phyloP scores from a whole-genome alignment of 2,888 invertebrate genomes.

The Geophilus truncorum region DNA sequence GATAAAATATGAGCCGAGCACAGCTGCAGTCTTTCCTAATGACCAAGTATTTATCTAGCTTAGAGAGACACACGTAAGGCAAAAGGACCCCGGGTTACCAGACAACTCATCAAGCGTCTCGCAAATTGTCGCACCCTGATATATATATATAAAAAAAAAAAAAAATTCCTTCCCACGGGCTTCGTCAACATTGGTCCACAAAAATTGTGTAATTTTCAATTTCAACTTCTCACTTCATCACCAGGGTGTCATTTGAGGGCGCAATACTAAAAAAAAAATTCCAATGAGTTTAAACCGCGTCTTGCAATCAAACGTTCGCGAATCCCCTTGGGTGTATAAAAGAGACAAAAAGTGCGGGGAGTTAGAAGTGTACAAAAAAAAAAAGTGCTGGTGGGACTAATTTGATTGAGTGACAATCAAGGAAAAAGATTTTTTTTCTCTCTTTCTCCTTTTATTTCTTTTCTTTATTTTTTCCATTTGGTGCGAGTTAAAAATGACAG shows the following conservation, averaged over 20 bases:
- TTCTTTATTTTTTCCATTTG: background rate
- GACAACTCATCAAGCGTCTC: background rate
- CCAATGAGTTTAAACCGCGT: background rate
- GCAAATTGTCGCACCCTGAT: background rate
- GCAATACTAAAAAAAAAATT: background rate
- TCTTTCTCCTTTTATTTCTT: background rate
- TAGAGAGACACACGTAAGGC: background rate
- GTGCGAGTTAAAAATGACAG: slow-evolving; percentile 33
- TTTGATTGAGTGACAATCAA: slow-evolving; percentile 33
- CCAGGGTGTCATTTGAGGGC: background rate
- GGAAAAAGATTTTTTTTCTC: background rate
- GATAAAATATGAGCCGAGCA: slow-evolving; percentile 32
- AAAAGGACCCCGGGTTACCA: background rate
- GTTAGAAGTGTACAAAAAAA: background rate
- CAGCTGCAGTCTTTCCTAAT: slow-evolving; percentile 35
- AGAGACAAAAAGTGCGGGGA: background rate
- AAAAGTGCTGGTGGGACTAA: slow-evolving; percentile 6
- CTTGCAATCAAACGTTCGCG: background rate
- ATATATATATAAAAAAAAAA: no score
- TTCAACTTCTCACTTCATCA: background rate
- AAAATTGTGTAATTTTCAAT: background rate
- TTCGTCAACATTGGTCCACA: no score
- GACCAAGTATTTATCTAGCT: slow-evolving; percentile 34
- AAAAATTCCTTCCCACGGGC: no score
- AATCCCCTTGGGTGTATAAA: background rate